Percentiles rank a stretch among this genome's conserved stretches.
Conservation (phyloP, 1,140 invertebrate species). For the Calliopsis andreniformis region DNA sequence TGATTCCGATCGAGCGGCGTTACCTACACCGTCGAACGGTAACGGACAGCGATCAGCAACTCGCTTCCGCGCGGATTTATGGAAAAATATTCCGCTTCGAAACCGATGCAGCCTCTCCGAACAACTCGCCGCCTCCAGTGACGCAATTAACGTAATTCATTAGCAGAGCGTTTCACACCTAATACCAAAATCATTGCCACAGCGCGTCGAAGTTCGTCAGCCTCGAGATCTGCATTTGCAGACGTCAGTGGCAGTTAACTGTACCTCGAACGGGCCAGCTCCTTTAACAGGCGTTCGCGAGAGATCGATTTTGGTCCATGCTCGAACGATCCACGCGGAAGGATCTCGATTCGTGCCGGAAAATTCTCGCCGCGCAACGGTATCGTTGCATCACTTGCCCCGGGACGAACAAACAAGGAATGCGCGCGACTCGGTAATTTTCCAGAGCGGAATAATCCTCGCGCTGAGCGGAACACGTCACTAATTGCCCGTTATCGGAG, state of each 20-base stretch:
- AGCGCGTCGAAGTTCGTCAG: constrained; percentile 3
- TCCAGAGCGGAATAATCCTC: not conserved
- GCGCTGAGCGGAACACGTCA: not conserved
- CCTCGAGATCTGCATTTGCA: constrained; percentile 6
- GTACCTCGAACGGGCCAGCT: not conserved
- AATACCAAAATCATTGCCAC: constrained; percentile 16
- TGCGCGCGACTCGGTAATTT: constrained; percentile 7
- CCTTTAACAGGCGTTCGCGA: no score
- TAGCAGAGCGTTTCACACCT: constrained; percentile 2
- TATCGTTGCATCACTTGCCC: not conserved
- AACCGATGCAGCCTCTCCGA: not conserved
- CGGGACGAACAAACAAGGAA: not conserved
- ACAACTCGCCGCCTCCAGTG: not conserved
- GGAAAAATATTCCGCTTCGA: constrained; percentile 28
- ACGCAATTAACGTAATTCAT: constrained; percentile 36
- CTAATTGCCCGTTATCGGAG: not conserved
- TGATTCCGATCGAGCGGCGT: constrained; percentile 60
- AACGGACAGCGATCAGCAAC: not conserved
- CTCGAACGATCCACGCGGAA: not conserved
- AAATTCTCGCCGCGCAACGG: not conserved
- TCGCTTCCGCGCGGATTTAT: constrained; percentile 1
- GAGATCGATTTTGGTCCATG: not conserved
- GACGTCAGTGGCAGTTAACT: not conserved
- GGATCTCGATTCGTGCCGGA: not conserved
- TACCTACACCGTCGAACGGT: constrained; percentile 56